Evolutionary conservation across 2,888 invertebrate species (phyloP).

Genomic region (Neoscelio sp.): DNA sequence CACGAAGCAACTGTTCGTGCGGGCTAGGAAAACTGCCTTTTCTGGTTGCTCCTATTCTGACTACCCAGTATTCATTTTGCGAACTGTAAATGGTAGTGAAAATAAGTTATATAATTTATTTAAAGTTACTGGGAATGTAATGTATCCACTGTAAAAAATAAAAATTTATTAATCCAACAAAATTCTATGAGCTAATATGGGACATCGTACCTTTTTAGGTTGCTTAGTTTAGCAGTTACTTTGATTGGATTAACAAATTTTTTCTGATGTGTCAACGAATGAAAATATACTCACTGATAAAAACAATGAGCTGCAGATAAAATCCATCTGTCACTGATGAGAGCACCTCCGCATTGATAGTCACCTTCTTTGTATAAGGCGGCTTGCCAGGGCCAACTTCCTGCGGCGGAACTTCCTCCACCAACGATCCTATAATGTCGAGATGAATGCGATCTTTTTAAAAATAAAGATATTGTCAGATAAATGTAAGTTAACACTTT

Average conservation of each 20-base stretch:
- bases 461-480: too few relatives aligned
- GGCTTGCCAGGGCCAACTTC: constrained; percentile 95
- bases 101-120: constrained; percentile 4
- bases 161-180: too few relatives aligned
- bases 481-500: too few relatives aligned
- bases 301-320: constrained; percentile 93
- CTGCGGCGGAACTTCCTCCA: constrained; percentile 89
- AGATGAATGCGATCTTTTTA: constrained; percentile 62
- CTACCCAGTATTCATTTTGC: constrained; percentile 91
- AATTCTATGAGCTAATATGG: too few relatives aligned
- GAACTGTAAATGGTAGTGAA: too few relatives aligned
- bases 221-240: too few relatives aligned
- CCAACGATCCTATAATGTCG: constrained; percentile 90
- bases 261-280: constrained; percentile 16
- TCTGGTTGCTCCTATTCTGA: constrained; percentile 89
- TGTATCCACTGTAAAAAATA: too few relatives aligned
- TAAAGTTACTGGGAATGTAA: not conserved
- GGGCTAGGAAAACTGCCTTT: constrained; percentile 90
- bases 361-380: constrained; percentile 93
- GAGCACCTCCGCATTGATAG: constrained; percentile 92
- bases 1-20: constrained; percentile 88
- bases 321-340: constrained; percentile 89
- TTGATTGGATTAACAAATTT: constrained; percentile 31
- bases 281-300: constrained; percentile 86
- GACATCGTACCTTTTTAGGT: too few relatives aligned